Percentiles rank a stretch among this genome's conserved stretches.
These are phyloP conservation scores for Nemotelus pantherinus DNA, from an alignment of 2,888 invertebrate species.

Conservation along the genomic window DNA sequence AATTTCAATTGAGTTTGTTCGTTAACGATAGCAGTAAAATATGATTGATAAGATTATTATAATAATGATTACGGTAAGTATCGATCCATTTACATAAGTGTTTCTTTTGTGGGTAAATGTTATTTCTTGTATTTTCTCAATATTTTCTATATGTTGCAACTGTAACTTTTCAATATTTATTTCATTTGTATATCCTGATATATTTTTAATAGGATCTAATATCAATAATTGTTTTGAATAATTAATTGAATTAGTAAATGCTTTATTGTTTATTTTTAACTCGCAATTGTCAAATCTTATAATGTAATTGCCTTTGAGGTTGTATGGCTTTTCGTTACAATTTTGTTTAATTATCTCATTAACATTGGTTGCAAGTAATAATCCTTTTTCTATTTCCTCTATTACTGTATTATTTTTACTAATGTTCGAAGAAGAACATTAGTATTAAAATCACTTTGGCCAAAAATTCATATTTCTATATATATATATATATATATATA, in stretches of 20 bases:
- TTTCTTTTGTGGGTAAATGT: neutral
- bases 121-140: neutral
- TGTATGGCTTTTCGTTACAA: neutral
- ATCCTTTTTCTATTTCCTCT: conserved; percentile 19
- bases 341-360: neutral
- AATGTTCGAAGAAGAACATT: too few species aligned
- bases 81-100: neutral
- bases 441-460: too few species aligned
- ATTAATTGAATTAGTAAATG: neutral
- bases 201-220: conserved; percentile 16
- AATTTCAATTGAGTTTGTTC: too few species aligned
- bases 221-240: conserved; percentile 7
- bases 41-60: neutral
- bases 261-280: neutral
- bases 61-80: neutral
- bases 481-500: too few species aligned
- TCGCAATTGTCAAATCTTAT: conserved; percentile 11
- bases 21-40: too few species aligned
- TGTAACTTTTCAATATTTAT: too few species aligned
- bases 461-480: too few species aligned
- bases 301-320: conserved; percentile 6
- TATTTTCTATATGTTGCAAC: neutral
- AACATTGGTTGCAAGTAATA: neutral
- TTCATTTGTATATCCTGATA: neutral
- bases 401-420: neutral